These are phyloP conservation scores for Linepithema humile DNA, from an alignment of 1,140 invertebrate species.

Conservation along the genomic window DNA sequence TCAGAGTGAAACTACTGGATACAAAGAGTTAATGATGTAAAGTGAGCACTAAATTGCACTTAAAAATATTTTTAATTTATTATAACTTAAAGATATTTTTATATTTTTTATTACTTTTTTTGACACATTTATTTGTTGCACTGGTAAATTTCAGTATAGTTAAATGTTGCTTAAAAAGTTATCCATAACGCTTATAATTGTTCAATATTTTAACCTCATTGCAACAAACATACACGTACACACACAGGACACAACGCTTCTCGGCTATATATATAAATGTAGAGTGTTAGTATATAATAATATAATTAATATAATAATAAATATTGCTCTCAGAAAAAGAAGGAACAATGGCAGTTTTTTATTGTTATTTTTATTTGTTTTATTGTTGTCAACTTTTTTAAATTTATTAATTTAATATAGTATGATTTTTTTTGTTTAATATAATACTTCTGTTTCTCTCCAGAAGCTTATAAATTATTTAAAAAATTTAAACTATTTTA, in stretches of 20 bases:
- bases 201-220: background rate
- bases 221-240: constrained; percentile 6
- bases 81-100: background rate
- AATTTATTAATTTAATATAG: background rate
- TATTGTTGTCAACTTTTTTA: background rate
- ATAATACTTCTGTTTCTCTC: background rate
- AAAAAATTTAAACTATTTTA: background rate
- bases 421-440: background rate
- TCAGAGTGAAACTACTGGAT: background rate
- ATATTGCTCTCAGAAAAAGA: background rate
- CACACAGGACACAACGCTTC: constrained; percentile 39
- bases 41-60: background rate
- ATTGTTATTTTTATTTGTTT: background rate
- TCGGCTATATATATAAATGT: constrained; percentile 1
- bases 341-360: background rate
- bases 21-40: constrained; percentile 17
- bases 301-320: background rate
- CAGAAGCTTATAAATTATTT: background rate
- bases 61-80: background rate
- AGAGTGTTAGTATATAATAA: background rate
- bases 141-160: background rate
- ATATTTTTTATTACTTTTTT: background rate
- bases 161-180: background rate
- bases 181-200: background rate
- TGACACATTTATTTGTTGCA: constrained; percentile 5